A percentile compares a stretch with the other conserved stretches of the same genome.
These are phyloP conservation scores for Shargacucullia verbasci DNA, from an alignment of 2,888 invertebrate genomes.

Conservation along the genomic window DNA sequence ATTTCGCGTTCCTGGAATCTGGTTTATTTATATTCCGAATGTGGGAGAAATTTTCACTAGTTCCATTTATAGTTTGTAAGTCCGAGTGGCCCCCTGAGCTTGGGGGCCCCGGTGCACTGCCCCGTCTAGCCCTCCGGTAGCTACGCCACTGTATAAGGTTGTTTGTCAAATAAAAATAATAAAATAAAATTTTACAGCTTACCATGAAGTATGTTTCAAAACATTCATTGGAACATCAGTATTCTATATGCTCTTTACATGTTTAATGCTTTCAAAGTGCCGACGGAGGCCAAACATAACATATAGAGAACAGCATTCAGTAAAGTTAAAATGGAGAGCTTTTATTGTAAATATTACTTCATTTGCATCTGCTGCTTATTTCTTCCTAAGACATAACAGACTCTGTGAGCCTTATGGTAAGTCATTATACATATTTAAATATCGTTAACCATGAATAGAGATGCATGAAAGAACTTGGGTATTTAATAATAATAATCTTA, in stretches of 20 bases:
- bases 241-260: constrained; percentile 95
- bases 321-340: constrained; percentile 93
- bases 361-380: constrained; percentile 94
- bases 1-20: too few species aligned
- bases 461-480: too few species aligned
- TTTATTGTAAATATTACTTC: constrained; percentile 92
- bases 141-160: too few species aligned
- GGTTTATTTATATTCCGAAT: too few species aligned
- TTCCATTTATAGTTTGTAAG: too few species aligned
- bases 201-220: constrained; percentile 96
- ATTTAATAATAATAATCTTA: too few species aligned
- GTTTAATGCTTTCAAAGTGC: constrained; percentile 91
- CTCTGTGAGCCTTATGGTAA: constrained; percentile 98
- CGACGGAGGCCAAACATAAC: constrained; percentile 89
- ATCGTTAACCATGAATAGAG: too few species aligned
- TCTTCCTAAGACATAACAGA: constrained; percentile 96
- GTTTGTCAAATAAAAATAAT: too few species aligned
- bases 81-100: too few species aligned
- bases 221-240: constrained; percentile 95
- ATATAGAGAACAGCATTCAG: constrained; percentile 90
- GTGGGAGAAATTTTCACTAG: too few species aligned
- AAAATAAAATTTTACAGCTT: constrained; percentile 89
- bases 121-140: too few species aligned
- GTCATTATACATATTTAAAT: constrained; percentile 56
- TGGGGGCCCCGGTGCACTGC: too few species aligned